Conservation (phyloP, 2,113 vertebrate species). For the Sphyrna mokarran region DNA sequence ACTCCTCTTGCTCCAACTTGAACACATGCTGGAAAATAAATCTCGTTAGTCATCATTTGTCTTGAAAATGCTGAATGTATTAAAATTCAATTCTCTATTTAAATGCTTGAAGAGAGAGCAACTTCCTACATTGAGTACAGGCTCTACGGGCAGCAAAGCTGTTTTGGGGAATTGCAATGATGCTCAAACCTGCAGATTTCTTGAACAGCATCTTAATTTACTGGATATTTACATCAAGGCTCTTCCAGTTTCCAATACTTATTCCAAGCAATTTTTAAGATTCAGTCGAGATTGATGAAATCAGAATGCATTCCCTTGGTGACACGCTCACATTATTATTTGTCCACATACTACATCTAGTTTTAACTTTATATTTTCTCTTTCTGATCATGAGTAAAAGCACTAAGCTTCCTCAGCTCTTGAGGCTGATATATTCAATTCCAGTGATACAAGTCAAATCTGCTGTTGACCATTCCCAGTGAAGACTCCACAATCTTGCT, state of each 20-base stretch:
- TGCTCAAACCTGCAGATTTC: neutral
- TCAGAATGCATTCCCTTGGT: neutral
- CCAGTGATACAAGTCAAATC: neutral
- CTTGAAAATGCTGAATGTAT: neutral
- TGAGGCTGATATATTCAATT: neutral
- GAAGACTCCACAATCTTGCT: neutral
- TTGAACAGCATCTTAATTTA: neutral
- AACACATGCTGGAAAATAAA: constrained; percentile 78
- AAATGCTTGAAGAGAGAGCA: neutral
- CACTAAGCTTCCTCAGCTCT: neutral
- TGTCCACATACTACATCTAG: neutral
- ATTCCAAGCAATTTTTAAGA: neutral
- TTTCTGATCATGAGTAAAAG: neutral
- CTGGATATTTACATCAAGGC: neutral
- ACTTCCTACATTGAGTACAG: neutral
- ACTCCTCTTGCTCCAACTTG: constrained; percentile 96
- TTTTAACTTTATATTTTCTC: neutral
- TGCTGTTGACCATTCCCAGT: neutral
- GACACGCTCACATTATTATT: neutral
- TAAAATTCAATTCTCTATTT: neutral
- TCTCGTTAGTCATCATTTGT: neutral
- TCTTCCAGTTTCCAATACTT: neutral
- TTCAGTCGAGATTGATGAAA: neutral
- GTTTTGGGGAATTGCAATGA: neutral
- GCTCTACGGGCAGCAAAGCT: too few relatives aligned